These are phyloP conservation scores for Harpalus rufipes DNA, from an alignment of 2,888 invertebrate species.

Conservation along the genomic window DNA sequence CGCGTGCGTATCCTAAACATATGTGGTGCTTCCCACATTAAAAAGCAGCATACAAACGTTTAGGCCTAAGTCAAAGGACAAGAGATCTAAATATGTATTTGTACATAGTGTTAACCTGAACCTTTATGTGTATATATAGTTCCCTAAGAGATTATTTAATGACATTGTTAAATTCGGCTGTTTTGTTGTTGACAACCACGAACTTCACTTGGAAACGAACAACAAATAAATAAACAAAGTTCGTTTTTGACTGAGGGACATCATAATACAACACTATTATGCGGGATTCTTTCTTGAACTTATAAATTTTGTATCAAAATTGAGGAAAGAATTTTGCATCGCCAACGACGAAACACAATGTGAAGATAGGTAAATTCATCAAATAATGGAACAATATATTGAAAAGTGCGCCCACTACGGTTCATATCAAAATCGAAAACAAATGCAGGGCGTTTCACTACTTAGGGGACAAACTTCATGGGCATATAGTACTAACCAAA, in stretches of 20 bases:
- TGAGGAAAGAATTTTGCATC: conserved; percentile 4
- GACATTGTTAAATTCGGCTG: conserved; percentile 75
- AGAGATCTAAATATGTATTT: conserved; percentile 53
- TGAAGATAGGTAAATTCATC: background rate
- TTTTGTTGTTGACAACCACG: conserved; percentile 71
- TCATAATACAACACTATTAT: background rate
- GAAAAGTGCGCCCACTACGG: no score
- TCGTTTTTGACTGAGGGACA: conserved; percentile 13
- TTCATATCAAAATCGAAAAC: no score
- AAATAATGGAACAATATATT: background rate
- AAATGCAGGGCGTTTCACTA: no score
- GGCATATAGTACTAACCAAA: no score
- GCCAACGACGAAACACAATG: background rate
- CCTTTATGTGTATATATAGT: conserved; percentile 73
- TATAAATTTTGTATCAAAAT: conserved; percentile 42
- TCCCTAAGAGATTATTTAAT: conserved; percentile 68
- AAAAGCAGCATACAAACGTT: conserved; percentile 76
- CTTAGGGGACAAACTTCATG: no score
- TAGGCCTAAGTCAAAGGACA: conserved; percentile 74
- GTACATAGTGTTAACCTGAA: conserved; percentile 68
- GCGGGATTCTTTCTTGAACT: background rate
- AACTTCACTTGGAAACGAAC: conserved; percentile 68
- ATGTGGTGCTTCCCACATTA: conserved; percentile 73
- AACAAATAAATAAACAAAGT: background rate
- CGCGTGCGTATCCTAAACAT: background rate